These are phyloP conservation scores for Desmodus rotundus DNA, from an alignment of 2,113 vertebrate genomes.

Conservation along the genomic window DNA sequence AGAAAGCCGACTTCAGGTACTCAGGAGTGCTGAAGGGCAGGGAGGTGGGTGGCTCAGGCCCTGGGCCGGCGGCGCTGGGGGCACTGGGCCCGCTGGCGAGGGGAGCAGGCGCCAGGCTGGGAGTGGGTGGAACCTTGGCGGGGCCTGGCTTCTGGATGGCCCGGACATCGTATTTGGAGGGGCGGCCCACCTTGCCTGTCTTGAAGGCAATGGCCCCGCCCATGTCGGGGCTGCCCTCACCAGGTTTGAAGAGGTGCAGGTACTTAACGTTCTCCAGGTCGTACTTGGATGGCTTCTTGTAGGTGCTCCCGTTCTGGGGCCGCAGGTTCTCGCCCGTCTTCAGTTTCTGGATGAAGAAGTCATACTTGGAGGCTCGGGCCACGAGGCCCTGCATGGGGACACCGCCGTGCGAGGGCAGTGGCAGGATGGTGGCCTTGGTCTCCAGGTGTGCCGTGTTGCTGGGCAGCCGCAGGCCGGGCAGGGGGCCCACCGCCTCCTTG, in stretches of 20 bases:
- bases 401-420: conserved; percentile 84
- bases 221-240: conserved; percentile 97
- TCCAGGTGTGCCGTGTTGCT: conserved; percentile 87
- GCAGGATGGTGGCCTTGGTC: conserved; percentile 90
- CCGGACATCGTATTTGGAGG: conserved; percentile 97
- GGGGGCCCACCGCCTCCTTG: conserved; percentile 85
- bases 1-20: conserved; percentile 97
- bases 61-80: conserved; percentile 80
- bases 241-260: conserved; percentile 97
- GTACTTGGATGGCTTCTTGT: conserved; percentile 98
- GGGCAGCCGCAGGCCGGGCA: conserved; percentile 81
- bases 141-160: conserved; percentile 95
- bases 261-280: conserved; percentile 98
- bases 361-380: conserved; percentile 94
- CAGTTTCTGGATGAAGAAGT: conserved; percentile 98
- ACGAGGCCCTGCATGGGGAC: conserved; percentile 92
- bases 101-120: conserved; percentile 86
- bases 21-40: conserved; percentile 92
- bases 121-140: conserved; percentile 83
- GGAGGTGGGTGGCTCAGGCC: conserved; percentile 88
- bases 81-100: conserved; percentile 85
- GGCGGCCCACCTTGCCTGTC: conserved; percentile 96
- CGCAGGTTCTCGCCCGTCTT: conserved; percentile 93
- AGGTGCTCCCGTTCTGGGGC: conserved; percentile 94
- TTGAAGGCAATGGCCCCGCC: conserved; percentile 98